Conservation (phyloP, 2,113 vertebrate species). For the Hemicordylus capensis region DNA sequence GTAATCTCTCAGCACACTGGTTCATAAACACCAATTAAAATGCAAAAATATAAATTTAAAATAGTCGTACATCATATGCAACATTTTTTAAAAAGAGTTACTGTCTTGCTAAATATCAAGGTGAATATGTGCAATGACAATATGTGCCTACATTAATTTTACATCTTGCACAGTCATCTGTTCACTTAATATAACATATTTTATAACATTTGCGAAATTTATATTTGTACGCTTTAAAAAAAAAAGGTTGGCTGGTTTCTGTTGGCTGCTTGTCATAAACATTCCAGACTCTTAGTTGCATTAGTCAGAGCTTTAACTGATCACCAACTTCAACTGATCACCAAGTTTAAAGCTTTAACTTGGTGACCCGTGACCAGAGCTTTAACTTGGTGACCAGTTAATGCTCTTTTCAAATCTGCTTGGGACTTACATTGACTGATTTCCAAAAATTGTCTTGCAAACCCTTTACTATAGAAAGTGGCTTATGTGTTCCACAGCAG, state of each 20-base stretch:
- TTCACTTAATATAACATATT: neutral
- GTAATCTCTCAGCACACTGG: neutral
- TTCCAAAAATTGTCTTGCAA: slow-evolving; percentile 42
- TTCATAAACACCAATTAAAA: neutral
- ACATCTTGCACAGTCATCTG: neutral
- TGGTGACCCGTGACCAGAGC: neutral
- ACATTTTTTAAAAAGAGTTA: neutral
- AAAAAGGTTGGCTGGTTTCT: neutral
- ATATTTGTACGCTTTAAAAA: slow-evolving; percentile 16
- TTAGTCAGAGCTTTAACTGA: too few relatives aligned
- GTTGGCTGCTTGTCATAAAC: slow-evolving; percentile 6
- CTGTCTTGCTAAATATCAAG: slow-evolving; percentile 24
- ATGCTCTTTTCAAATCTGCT: slow-evolving; percentile 33
- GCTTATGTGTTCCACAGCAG: too few relatives aligned
- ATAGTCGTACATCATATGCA: neutral
- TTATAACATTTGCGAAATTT: slow-evolving; percentile 23
- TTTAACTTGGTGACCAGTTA: slow-evolving; percentile 32
- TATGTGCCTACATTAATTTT: slow-evolving; percentile 8
- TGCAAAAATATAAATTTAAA: neutral
- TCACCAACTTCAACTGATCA: too few relatives aligned
- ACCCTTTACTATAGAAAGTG: slow-evolving; percentile 21
- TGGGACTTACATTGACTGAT: slow-evolving; percentile 17
- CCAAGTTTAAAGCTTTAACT: too few relatives aligned
- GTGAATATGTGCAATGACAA: slow-evolving; percentile 4
- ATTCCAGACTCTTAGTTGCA: slow-evolving; percentile 6